phyloP scores from a whole-genome alignment of 2,888 invertebrate species.

The Notodonta dromedarius region DNA sequence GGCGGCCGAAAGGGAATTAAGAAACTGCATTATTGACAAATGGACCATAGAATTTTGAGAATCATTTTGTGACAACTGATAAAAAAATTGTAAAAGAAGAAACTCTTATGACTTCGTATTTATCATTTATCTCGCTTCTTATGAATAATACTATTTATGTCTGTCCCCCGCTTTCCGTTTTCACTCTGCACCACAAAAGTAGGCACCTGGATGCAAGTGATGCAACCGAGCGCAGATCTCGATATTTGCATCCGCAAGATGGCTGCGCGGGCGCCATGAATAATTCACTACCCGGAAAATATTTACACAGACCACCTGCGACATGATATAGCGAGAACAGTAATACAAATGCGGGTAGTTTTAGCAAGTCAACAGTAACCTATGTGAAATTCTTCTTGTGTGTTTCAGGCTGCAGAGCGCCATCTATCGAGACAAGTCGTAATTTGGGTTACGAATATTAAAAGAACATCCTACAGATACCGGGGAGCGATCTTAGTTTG shows the following conservation, averaged over 20 bases:
- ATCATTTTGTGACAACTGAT: no score
- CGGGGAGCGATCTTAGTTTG: no score
- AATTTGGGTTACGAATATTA: no score
- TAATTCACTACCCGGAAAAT: constrained; percentile 35
- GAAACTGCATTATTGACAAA: no score
- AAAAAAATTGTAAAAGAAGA: no score
- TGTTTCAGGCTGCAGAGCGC: no score
- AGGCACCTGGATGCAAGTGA: constrained; percentile 10
- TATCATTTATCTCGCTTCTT: neutral
- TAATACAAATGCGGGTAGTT: neutral
- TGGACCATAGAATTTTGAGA: no score
- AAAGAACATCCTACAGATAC: no score
- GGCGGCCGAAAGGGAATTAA: no score
- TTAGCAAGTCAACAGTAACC: neutral
- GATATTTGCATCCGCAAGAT: constrained; percentile 45
- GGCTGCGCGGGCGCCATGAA: constrained; percentile 33
- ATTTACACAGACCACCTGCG: constrained; percentile 29
- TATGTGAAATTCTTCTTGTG: no score
- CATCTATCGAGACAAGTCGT: no score
- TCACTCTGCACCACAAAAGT: neutral
- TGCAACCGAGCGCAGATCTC: constrained; percentile 34
- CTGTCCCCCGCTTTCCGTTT: neutral
- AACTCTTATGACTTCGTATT: neutral
- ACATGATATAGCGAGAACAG: neutral
- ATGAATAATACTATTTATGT: no score